Evolutionary conservation across 2,797 vertebrate genomes (phyloP).

Genomic region (Gouania willdenowi): DNA sequence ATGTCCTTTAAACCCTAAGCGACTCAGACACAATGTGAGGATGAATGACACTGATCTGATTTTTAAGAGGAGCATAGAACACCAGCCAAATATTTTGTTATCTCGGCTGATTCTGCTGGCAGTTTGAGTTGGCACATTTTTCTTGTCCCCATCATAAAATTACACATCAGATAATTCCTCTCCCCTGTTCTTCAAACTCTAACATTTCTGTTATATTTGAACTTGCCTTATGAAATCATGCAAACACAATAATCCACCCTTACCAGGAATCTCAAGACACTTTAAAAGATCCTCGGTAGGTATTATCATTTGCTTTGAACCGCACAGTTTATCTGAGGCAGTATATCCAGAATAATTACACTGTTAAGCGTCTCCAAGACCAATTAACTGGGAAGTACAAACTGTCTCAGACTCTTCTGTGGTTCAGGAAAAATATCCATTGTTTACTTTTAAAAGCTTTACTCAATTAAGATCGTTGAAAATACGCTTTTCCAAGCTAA

Average conservation of each 20-base stretch:
- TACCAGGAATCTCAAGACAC: slow-evolving; percentile 1
- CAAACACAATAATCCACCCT: not conserved
- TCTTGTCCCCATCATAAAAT: not conserved
- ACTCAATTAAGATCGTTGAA: too few relatives aligned
- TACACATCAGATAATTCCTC: not conserved
- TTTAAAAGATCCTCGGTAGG: slow-evolving; percentile 13
- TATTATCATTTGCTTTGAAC: slow-evolving; percentile 12
- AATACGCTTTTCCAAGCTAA: too few relatives aligned
- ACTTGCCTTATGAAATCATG: not conserved
- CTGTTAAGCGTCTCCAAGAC: slow-evolving; percentile 6
- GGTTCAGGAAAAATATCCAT: too few relatives aligned
- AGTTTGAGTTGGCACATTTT: slow-evolving; percentile 5
- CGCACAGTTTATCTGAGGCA: slow-evolving; percentile 8
- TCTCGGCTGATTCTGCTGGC: not conserved
- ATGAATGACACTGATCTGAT: too few relatives aligned
- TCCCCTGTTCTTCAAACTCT: not conserved
- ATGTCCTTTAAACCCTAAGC: too few relatives aligned
- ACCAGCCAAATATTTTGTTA: slow-evolving; percentile 2
- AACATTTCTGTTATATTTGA: not conserved
- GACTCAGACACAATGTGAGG: too few relatives aligned
- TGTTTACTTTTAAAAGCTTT: too few relatives aligned
- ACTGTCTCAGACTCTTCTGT: slow-evolving; percentile 2
- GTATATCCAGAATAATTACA: slow-evolving; percentile 32
- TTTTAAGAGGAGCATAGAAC: too few relatives aligned
- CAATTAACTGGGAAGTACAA: slow-evolving; percentile 13